Evolutionary conservation across 2,888 invertebrate species (phyloP), one percentile per base, ranked within the genome.

Genomic region (Agriopis leucophaearia): DNA sequence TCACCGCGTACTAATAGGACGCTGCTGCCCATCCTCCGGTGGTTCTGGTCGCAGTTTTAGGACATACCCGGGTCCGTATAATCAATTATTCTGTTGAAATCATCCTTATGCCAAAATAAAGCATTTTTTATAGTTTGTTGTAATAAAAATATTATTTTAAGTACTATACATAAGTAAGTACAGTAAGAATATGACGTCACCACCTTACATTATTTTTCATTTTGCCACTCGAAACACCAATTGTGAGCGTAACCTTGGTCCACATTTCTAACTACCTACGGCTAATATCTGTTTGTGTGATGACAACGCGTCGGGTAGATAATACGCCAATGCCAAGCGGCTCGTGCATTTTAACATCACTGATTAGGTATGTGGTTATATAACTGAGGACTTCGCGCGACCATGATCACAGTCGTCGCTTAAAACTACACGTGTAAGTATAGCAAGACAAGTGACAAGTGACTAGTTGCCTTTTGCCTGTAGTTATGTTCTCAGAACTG

Each of bases 251-350:
- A 69, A 69, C 75, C 75, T 75, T 75, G 75, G 68, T 72, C 75
- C 64, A 75, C 69, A 72, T 75, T 73, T 64, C 48, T 63, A 70
- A 63, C 50, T 73, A 68, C 73, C 70, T 69, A 67, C 71, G 52
- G 70, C 70, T 70, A 71, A 68, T 74, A 75, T 75, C 74, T 75
- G 75, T 75, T 75, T 71, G 69, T 73, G 70, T 68, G 75, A 69
- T 70, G 74, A 69, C 72, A 69, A 64, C 66, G 70, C 66, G 74
- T 71, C 67, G 74, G 72, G 74, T 74, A 75, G 75, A 75, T 76
- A 76, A 66, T 74, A 69, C 70, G 72, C 76, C 79, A 78, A 75
- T 78, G 77, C 76, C 76, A 73, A 63, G 57, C 65, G 61, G 35
- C 56, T 60, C 68, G 64, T 59, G 68, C 68, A 64, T 59, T 67